A percentile compares a stretch with the other conserved stretches of the same genome.
These are phyloP conservation scores for Hetaerina americana DNA, from an alignment of 1,140 invertebrate genomes.

Conservation along the genomic window DNA sequence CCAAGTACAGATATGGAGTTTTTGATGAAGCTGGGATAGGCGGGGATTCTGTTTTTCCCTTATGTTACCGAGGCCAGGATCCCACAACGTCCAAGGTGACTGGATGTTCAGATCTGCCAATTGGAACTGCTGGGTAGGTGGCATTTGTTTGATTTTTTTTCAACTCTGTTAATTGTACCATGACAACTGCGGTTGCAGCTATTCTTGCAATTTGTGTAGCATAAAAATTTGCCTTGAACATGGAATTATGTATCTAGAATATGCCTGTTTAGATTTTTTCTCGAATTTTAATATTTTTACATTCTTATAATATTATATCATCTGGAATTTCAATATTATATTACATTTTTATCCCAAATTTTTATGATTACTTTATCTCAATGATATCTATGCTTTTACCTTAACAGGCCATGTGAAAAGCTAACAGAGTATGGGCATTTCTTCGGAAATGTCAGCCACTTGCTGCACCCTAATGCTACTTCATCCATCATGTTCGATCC, in stretches of 20 bases:
- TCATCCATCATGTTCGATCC: conserved; percentile 41
- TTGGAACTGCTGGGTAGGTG: conserved; percentile 33
- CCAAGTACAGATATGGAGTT: conserved; percentile 52
- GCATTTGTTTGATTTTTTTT: too few relatives aligned
- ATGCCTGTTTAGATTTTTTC: too few relatives aligned
- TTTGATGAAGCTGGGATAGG: conserved; percentile 50
- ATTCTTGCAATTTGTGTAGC: too few relatives aligned
- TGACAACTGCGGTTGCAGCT: too few relatives aligned
- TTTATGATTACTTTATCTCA: conserved; percentile 5
- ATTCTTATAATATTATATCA: too few relatives aligned
- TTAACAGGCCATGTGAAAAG: not conserved
- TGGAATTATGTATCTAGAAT: too few relatives aligned
- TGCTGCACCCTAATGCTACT: conserved; percentile 32
- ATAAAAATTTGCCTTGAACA: too few relatives aligned
- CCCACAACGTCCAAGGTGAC: conserved; percentile 21
- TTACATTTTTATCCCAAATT: too few relatives aligned
- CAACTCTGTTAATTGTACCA: too few relatives aligned
- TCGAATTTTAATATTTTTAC: too few relatives aligned
- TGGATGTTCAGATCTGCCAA: conserved; percentile 34
- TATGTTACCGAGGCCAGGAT: conserved; percentile 30
- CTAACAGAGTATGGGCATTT: not conserved
- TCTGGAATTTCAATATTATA: too few relatives aligned
- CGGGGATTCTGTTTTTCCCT: conserved; percentile 43
- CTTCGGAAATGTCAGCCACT: not conserved
- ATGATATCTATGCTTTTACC: not conserved